Conservation (phyloP, 2,113 vertebrate species). For the Chloroceryle aenea region DNA sequence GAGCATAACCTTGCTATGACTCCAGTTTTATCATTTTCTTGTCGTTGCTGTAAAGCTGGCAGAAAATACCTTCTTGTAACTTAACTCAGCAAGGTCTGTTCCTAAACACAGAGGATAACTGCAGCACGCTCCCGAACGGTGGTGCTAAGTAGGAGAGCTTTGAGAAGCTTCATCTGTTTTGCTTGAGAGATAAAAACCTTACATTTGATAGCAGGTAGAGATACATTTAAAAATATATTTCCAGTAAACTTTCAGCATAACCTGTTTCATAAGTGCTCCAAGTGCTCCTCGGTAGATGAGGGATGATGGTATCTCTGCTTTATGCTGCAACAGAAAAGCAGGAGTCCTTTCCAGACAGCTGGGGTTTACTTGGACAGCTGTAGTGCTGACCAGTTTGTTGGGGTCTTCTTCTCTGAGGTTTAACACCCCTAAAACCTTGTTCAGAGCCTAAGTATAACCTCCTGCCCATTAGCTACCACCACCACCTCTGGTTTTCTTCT, state of each 20-base stretch:
- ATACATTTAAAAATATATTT: neutral
- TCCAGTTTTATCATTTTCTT: neutral
- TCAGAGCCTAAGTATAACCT: neutral
- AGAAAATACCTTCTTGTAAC: neutral
- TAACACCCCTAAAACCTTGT: neutral
- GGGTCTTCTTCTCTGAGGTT: neutral
- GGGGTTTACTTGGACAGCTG: neutral
- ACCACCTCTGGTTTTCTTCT: neutral
- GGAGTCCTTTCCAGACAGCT: neutral
- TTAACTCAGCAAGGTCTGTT: neutral
- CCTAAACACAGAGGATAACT: neutral
- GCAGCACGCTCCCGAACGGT: neutral
- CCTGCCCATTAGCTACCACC: neutral
- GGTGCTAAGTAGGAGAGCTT: neutral
- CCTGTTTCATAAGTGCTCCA: rapidly evolving
- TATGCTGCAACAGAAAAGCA: neutral
- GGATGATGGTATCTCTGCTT: neutral
- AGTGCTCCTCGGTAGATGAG: neutral
- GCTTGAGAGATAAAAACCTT: neutral
- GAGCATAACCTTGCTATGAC: neutral
- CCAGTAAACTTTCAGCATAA: neutral
- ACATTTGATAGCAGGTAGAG: neutral
- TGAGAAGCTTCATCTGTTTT: neutral
- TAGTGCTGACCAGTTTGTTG: neutral
- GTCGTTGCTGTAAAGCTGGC: too few relatives aligned